Conservation (phyloP, 2,113 vertebrate genomes). For the Phylloscopus trochilus region DNA sequence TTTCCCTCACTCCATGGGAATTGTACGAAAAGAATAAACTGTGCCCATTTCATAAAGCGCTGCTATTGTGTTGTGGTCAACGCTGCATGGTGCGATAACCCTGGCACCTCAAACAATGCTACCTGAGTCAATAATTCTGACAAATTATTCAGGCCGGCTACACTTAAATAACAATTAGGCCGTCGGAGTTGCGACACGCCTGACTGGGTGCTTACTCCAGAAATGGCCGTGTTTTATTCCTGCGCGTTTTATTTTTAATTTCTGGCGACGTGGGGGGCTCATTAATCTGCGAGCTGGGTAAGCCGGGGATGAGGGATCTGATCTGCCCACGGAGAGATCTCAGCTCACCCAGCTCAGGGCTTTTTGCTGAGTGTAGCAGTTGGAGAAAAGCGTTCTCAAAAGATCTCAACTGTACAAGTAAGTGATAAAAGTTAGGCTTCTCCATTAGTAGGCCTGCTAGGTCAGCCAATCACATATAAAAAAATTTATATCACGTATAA, state of each 20-base stretch:
- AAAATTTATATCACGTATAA: no score
- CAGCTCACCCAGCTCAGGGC: no score
- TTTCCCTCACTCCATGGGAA: not conserved
- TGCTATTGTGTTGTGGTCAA: not conserved
- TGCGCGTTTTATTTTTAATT: rapidly evolving
- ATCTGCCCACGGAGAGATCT: not conserved
- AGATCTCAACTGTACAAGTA: no score
- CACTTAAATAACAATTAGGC: not conserved
- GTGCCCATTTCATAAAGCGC: not conserved
- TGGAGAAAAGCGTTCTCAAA: no score
- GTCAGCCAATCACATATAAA: no score
- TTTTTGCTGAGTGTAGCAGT: no score
- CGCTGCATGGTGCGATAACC: not conserved
- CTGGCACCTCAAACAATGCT: not conserved
- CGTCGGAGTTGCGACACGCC: rapidly evolving
- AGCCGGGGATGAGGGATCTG: not conserved
- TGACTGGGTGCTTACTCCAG: not conserved
- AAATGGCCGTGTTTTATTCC: rapidly evolving
- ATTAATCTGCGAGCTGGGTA: not conserved
- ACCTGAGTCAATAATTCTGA: not conserved
- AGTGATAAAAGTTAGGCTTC: no score
- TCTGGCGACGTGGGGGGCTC: not conserved
- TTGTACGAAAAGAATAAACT: not conserved
- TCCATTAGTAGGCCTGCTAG: no score
- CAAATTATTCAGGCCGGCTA: not conserved